Conservation (phyloP, 2,888 invertebrate species). For the Ectemnius continuus region DNA sequence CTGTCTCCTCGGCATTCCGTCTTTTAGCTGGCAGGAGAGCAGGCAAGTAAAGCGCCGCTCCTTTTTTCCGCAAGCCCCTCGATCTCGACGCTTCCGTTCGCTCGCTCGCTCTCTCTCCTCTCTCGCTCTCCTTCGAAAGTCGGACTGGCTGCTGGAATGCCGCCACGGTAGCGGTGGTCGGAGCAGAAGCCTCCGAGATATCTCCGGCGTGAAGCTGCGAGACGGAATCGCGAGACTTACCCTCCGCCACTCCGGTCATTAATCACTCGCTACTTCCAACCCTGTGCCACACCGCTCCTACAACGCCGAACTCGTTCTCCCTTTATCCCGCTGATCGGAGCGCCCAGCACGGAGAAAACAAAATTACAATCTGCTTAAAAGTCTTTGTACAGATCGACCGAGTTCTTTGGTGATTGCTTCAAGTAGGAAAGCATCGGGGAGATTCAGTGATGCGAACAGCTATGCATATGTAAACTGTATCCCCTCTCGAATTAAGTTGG, state of each 20-base stretch:
- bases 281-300: constrained; percentile 47
- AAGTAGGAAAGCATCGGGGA: too few species aligned
- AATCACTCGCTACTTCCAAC: constrained; percentile 67
- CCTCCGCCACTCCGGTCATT: constrained; percentile 69
- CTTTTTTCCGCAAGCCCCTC: constrained; percentile 44
- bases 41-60: constrained; percentile 64
- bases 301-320: constrained; percentile 61
- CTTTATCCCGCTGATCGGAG: constrained; percentile 49
- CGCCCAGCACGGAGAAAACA: constrained; percentile 51
- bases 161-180: constrained; percentile 26
- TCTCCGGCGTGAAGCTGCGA: constrained; percentile 42
- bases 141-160: constrained; percentile 48
- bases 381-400: constrained; percentile 50
- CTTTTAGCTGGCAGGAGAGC: constrained; percentile 67
- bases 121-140: constrained; percentile 57
- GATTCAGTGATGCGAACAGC: too few species aligned
- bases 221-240: constrained; percentile 66
- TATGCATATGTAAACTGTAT: too few species aligned
- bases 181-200: constrained; percentile 52
- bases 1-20: constrained; percentile 52
- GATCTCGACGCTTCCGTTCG: constrained; percentile 14
- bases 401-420: too few species aligned
- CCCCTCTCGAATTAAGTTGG: not conserved
- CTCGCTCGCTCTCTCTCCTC: constrained; percentile 48
- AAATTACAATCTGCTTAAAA: constrained; percentile 72